phyloP scores from a whole-genome alignment of 1,140 invertebrate species.

The Tenebrio molitor region DNA sequence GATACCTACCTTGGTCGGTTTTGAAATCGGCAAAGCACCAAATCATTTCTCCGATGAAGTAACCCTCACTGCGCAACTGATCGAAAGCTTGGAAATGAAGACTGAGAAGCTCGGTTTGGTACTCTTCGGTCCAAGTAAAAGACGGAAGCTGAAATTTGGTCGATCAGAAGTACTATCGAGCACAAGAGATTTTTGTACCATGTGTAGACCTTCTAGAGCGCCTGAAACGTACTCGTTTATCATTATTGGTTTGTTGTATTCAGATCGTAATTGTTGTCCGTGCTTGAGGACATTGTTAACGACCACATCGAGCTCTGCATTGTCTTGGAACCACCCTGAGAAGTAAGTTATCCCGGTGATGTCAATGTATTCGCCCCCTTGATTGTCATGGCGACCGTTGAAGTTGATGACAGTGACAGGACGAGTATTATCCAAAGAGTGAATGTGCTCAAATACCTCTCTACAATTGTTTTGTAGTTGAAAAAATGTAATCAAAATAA shows the following conservation, averaged over 20 bases:
- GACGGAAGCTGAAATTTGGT: conserved; percentile 77
- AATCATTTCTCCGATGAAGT: conserved; percentile 95
- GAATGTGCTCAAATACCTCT: conserved; percentile 74
- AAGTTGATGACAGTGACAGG: conserved; percentile 79
- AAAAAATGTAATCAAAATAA: not conserved
- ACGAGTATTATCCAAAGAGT: conserved; percentile 79
- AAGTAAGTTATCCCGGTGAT: conserved; percentile 96
- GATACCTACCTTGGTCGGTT: conserved; percentile 57
- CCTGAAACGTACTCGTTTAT: conserved; percentile 97
- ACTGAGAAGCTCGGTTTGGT: conserved; percentile 86
- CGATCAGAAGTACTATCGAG: too few species aligned
- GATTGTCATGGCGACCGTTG: conserved; percentile 61
- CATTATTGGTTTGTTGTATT: conserved; percentile 91
- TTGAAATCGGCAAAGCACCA: conserved; percentile 95
- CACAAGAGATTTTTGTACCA: conserved; percentile 54
- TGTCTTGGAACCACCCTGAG: conserved; percentile 92
- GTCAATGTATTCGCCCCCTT: conserved; percentile 78
- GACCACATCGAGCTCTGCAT: conserved; percentile 85
- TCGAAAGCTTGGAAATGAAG: conserved; percentile 95
- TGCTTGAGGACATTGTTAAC: conserved; percentile 79
- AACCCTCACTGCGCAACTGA: conserved; percentile 78
- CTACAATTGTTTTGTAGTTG: not conserved
- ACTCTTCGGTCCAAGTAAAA: conserved; percentile 95
- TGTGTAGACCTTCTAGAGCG: conserved; percentile 89
- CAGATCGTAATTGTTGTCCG: conserved; percentile 82